A percentile compares a stretch with the other conserved stretches of the same genome.
Evolutionary conservation across 1,140 invertebrate genomes (phyloP).

Genomic region (Nylanderia fulva): DNA sequence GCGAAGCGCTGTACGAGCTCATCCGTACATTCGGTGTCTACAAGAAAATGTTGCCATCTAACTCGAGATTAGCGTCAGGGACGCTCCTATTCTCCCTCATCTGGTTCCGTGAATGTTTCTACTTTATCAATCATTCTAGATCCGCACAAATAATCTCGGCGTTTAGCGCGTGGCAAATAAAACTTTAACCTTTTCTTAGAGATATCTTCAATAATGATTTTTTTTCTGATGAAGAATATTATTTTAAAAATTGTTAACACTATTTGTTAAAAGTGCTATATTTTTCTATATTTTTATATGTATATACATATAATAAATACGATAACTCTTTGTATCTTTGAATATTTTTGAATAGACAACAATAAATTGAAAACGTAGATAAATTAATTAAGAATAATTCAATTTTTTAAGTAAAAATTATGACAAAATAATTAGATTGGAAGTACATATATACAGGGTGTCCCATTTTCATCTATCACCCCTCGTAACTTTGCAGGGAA

Average conservation of each 20-base stretch:
- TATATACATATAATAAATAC: too few species aligned
- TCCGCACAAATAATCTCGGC: conserved; percentile 22
- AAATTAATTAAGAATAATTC: not conserved
- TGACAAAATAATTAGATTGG: not conserved
- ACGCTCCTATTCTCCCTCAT: conserved; percentile 65
- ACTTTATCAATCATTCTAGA: conserved; percentile 26
- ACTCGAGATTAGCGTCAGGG: conserved; percentile 81
- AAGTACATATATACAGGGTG: not conserved
- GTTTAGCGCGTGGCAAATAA: not conserved
- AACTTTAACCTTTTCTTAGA: not conserved
- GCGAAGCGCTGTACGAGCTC: conserved; percentile 12
- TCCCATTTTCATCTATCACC: too few species aligned
- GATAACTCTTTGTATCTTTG: too few species aligned
- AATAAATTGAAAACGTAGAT: not conserved
- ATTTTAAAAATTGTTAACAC: too few species aligned
- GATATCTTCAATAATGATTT: not conserved
- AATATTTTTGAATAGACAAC: not conserved
- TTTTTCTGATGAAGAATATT: too few species aligned
- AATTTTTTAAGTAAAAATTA: too few species aligned
- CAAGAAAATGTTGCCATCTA: conserved; percentile 80
- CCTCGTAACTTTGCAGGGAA: too few species aligned
- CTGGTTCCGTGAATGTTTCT: not conserved
- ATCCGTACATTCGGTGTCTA: conserved; percentile 72
- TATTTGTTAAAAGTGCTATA: too few species aligned
- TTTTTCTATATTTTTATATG: too few species aligned